A percentile compares a stretch with the other conserved stretches of the same genome.
Evolutionary conservation across 2,888 invertebrate genomes (phyloP).

Genomic region (Sericinus montela): DNA sequence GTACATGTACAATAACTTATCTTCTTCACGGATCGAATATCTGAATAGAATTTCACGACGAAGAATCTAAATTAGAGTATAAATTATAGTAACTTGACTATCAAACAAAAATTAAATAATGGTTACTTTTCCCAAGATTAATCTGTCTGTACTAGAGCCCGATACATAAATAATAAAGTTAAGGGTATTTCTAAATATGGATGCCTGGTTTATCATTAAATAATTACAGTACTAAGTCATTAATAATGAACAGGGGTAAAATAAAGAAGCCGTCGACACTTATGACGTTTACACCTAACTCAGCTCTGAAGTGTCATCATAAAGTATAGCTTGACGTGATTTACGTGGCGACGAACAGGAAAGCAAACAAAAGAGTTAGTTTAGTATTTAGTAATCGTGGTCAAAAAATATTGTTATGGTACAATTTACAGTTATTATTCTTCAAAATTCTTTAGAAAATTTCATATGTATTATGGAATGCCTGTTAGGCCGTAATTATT

Average conservation of each 20-base stretch:
- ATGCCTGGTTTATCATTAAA: constrained; percentile 37
- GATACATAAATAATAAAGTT: neutral
- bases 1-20: too few species aligned
- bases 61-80: too few species aligned
- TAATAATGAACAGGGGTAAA: constrained; percentile 39
- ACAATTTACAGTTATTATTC: too few species aligned
- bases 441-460: too few species aligned
- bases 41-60: too few species aligned
- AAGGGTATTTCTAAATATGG: neutral
- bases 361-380: constrained; percentile 15
- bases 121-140: neutral
- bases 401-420: constrained; percentile 11
- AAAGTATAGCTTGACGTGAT: constrained; percentile 51
- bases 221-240: constrained; percentile 35
- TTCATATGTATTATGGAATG: too few species aligned
- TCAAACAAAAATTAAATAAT: neutral
- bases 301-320: constrained; percentile 36
- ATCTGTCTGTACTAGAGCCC: neutral
- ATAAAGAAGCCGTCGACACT: constrained; percentile 42
- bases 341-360: constrained; percentile 31
- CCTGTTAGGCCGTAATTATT: too few species aligned
- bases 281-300: constrained; percentile 54
- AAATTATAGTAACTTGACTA: too few species aligned
- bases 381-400: constrained; percentile 6
- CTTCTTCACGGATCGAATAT: too few species aligned